Percentiles rank a stretch among this genome's conserved stretches.
phyloP scores from a whole-genome alignment of 2,113 vertebrate genomes.

The Anseranas semipalmata region DNA sequence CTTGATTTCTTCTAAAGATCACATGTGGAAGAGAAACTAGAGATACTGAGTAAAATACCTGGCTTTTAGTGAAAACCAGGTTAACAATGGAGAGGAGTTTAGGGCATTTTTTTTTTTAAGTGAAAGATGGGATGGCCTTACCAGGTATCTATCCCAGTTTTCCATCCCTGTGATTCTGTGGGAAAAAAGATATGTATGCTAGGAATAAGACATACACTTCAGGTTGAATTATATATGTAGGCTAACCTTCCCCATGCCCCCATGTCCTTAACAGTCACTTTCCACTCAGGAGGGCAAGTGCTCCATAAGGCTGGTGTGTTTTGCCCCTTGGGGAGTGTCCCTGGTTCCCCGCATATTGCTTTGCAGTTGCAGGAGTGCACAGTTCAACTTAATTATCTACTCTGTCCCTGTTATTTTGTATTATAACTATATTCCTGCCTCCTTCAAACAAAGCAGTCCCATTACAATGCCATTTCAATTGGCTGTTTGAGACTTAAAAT shows the following conservation, averaged over 20 bases:
- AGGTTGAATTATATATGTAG: not conserved
- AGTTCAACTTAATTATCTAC: not conserved
- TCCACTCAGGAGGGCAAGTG: not conserved
- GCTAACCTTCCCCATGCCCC: not conserved
- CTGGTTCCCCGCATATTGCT: not conserved
- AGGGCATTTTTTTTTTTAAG: not conserved
- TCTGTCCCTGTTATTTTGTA: not conserved
- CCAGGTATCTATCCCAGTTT: not conserved
- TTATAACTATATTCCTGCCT: not conserved
- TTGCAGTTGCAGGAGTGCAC: not conserved
- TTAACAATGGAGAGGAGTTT: not conserved
- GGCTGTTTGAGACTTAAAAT: not conserved
- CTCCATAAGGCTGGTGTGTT: not conserved
- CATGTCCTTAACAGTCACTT: not conserved
- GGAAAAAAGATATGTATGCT: not conserved
- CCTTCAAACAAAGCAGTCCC: not conserved
- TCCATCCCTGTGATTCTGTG: not conserved
- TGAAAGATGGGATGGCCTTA: not conserved
- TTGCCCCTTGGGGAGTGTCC: not conserved
- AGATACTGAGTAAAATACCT: not conserved
- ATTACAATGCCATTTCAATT: not conserved
- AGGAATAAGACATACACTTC: not conserved
- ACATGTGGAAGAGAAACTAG: not conserved
- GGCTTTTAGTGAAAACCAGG: not conserved
- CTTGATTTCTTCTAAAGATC: not conserved